Percentiles rank a stretch among this genome's conserved stretches.
phyloP scores from a whole-genome alignment of 2,888 invertebrate species.

The Dryobota labecula region DNA sequence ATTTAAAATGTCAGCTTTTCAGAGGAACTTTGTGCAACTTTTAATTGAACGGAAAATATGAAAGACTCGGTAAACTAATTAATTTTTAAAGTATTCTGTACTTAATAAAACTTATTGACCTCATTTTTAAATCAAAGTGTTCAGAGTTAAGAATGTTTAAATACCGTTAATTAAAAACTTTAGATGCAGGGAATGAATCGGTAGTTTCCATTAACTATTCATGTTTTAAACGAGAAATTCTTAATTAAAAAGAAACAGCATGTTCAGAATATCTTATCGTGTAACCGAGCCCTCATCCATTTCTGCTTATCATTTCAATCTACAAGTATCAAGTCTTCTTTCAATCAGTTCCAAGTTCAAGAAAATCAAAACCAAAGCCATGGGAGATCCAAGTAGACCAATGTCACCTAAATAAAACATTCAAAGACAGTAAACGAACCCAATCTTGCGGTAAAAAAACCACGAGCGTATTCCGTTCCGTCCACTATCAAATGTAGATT shows the following conservation, averaged over 20 bases:
- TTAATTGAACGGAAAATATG: slow-evolving; percentile 62
- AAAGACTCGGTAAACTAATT: slow-evolving; percentile 53
- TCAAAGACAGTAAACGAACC: slow-evolving; percentile 67
- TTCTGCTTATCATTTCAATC: no score
- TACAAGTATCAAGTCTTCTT: no score
- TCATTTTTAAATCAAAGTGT: slow-evolving; percentile 55
- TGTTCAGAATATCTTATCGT: slow-evolving; percentile 11
- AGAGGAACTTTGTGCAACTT: slow-evolving; percentile 45
- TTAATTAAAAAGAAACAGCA: slow-evolving; percentile 27
- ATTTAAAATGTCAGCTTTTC: slow-evolving; percentile 47
- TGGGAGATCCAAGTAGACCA: slow-evolving; percentile 44
- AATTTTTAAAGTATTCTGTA: slow-evolving; percentile 50
- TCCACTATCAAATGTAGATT: slow-evolving; percentile 85
- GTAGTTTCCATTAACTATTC: slow-evolving; percentile 46
- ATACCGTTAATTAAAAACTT: slow-evolving; percentile 54
- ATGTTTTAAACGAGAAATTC: slow-evolving; percentile 38
- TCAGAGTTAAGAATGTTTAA: slow-evolving; percentile 47
- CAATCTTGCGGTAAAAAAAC: slow-evolving; percentile 78
- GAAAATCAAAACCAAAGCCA: slow-evolving; percentile 10
- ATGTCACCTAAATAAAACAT: slow-evolving; percentile 57
- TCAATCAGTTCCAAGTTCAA: background rate
- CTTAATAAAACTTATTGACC: slow-evolving; percentile 56
- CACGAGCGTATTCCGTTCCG: slow-evolving; percentile 74
- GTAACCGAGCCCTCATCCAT: no score
- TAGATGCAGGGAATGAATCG: slow-evolving; percentile 35